Conservation (phyloP, 2,888 invertebrate genomes). For the Sylvicola cinctus region DNA sequence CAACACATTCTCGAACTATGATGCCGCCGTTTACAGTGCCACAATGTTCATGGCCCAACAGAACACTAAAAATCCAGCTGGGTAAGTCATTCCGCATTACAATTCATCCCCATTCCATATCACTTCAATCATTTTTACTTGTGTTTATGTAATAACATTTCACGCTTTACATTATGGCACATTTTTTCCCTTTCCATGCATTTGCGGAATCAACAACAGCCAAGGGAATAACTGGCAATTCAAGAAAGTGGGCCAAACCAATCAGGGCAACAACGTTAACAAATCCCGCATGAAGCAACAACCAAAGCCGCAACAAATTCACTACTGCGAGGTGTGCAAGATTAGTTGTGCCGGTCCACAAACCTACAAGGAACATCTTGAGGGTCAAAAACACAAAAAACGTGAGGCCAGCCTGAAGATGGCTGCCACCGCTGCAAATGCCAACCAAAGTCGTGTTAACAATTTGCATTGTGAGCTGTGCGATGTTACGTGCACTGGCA, state of each 20-base stretch:
- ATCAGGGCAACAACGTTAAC: conserved; percentile 29
- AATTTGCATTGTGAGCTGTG: conserved; percentile 79
- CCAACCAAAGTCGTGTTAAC: conserved; percentile 38
- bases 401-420: conserved; percentile 75
- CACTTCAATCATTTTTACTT: background rate
- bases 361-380: conserved; percentile 89
- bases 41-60: conserved; percentile 86
- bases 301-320: conserved; percentile 80
- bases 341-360: conserved; percentile 93
- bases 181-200: too few relatives aligned
- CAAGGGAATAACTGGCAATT: conserved; percentile 29
- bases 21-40: conserved; percentile 87
- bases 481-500: conserved; percentile 95
- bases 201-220: too few relatives aligned
- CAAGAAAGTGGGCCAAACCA: conserved; percentile 26
- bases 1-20: conserved; percentile 67
- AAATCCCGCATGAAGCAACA: conserved; percentile 32
- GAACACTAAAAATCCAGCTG: conserved; percentile 25
- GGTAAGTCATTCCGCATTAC: conserved; percentile 16
- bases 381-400: conserved; percentile 98
- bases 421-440: conserved; percentile 39
- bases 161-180: too few relatives aligned
- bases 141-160: background rate
- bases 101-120: too few relatives aligned
- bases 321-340: conserved; percentile 98